phyloP scores from a whole-genome alignment of 1,140 invertebrate genomes.

The Eubasilissa regina region DNA sequence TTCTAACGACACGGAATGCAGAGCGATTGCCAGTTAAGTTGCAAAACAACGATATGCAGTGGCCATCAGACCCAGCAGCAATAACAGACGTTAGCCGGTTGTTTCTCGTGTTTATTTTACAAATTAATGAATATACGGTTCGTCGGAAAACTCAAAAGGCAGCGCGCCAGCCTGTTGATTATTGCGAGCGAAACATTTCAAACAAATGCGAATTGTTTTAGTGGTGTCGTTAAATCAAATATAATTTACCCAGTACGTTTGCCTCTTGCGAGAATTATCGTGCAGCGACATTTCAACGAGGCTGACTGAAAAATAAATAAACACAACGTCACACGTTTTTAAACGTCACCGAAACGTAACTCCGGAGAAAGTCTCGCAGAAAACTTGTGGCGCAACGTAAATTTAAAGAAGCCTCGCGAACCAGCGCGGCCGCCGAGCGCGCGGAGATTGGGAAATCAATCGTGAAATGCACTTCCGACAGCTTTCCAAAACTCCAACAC shows the following conservation, averaged over 20 bases:
- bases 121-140: no score
- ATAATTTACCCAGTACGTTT: conserved; percentile 12
- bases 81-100: no score
- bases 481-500: conserved; percentile 13
- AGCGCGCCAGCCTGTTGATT: no score
- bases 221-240: neutral
- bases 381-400: conserved; percentile 16
- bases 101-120: no score
- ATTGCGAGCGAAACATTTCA: no score
- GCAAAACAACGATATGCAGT: no score
- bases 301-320: neutral
- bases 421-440: neutral
- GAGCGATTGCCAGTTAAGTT: no score
- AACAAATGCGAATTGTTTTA: conserved; percentile 15
- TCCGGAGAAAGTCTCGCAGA: neutral
- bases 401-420: neutral
- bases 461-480: conserved; percentile 11
- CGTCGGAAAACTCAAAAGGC: no score
- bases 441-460: conserved; percentile 10
- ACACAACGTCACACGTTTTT: conserved; percentile 7
- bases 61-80: no score
- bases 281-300: neutral
- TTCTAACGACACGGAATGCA: no score
- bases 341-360: conserved; percentile 25
- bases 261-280: neutral